Conservation (phyloP, 2,888 invertebrate species). For the Labia minor region DNA sequence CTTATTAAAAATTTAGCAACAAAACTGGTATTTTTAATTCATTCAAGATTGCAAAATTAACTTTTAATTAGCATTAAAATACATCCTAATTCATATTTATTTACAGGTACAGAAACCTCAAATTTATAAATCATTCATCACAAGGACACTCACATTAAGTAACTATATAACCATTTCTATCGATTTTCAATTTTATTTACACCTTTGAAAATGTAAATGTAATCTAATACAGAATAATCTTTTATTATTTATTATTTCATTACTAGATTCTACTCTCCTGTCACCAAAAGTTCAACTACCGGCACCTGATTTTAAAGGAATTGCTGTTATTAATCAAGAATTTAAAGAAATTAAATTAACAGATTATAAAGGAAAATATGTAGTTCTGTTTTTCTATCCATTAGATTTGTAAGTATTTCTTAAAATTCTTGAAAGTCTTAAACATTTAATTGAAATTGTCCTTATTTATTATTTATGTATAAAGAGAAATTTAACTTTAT, state of each 20-base stretch:
- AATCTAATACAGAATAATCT: too few relatives aligned
- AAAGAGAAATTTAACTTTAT: not conserved
- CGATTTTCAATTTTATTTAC: too few relatives aligned
- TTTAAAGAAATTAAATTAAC: constrained; percentile 73
- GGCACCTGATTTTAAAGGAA: constrained; percentile 77
- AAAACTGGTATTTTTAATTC: not conserved
- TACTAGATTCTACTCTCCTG: constrained; percentile 15
- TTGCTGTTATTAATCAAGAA: constrained; percentile 73
- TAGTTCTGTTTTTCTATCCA: constrained; percentile 88
- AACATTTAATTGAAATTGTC: not conserved
- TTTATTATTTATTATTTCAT: not conserved
- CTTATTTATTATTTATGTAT: not conserved
- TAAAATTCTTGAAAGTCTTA: not conserved
- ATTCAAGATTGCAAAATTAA: not conserved
- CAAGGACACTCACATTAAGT: not conserved
- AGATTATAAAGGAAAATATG: constrained; percentile 83
- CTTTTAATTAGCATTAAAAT: not conserved
- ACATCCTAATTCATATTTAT: not conserved
- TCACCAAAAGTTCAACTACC: constrained; percentile 57
- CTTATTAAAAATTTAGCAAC: not conserved
- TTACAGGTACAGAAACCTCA: not conserved
- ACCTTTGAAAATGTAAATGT: too few relatives aligned
- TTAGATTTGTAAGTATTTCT: constrained; percentile 76
- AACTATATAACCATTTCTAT: too few relatives aligned
- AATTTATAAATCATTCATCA: not conserved